These are phyloP conservation scores for Percina caprodes DNA, from an alignment of 2,113 vertebrate genomes.

Conservation along the genomic window DNA sequence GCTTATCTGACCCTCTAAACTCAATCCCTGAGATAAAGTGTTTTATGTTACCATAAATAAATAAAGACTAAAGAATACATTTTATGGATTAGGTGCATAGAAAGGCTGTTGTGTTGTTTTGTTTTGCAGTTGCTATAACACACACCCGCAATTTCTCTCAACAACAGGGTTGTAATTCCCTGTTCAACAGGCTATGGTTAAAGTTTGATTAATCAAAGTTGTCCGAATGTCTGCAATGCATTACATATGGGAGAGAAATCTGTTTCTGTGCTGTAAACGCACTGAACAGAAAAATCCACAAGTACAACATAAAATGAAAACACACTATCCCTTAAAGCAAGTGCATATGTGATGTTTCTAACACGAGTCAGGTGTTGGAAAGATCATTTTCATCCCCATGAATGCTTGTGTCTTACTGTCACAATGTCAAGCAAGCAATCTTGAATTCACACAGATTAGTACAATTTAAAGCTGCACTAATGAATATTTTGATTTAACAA, in stretches of 20 bases:
- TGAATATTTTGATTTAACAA: not conserved
- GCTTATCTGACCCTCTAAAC: conserved; percentile 27
- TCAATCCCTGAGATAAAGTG: not conserved
- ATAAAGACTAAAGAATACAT: conserved; percentile 12
- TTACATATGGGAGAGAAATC: not conserved
- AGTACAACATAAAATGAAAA: conserved; percentile 5
- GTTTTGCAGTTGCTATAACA: conserved; percentile 25
- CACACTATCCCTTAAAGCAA: conserved; percentile 20
- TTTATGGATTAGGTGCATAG: conserved; percentile 1
- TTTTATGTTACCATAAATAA: conserved; percentile 33
- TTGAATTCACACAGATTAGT: not conserved
- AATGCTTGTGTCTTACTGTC: not conserved
- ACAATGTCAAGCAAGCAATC: not conserved
- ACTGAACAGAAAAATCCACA: conserved; percentile 2
- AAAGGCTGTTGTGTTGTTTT: conserved; percentile 3
- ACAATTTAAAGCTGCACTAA: not conserved
- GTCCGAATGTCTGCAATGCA: conserved; percentile 1
- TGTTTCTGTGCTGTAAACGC: not conserved
- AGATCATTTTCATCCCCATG: not conserved
- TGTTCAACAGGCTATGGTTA: conserved; percentile 7
- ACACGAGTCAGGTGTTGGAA: conserved; percentile 1
- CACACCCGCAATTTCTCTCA: not conserved
- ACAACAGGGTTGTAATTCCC: not conserved
- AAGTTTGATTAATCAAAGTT: conserved; percentile 31
- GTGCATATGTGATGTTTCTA: conserved; percentile 11